Evolutionary conservation across 2,113 vertebrate species (phyloP).

Genomic region (Ciconia maguari): DNA sequence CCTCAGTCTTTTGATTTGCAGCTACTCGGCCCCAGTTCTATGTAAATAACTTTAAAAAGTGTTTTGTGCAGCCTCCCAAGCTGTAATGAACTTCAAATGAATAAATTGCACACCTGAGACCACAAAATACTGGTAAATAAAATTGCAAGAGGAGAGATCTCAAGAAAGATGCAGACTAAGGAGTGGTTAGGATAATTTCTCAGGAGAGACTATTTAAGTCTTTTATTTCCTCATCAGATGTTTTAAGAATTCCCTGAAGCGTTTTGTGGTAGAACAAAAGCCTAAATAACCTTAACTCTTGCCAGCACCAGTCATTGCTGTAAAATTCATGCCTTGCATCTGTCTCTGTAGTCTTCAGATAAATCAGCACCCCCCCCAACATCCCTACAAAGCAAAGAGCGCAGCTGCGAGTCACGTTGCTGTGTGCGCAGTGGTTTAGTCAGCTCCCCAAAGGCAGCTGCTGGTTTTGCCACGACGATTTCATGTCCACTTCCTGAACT

Average conservation of each 20-base stretch:
- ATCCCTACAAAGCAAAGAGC: neutral
- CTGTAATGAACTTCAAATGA: neutral
- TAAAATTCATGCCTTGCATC: neutral
- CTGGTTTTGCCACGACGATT: neutral
- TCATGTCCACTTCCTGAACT: neutral
- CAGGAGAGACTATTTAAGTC: neutral
- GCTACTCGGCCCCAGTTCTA: neutral
- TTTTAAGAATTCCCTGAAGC: neutral
- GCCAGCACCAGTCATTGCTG: neutral
- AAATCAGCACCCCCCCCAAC: neutral
- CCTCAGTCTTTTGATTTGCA: neutral
- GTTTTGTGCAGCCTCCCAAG: neutral
- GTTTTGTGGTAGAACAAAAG: neutral
- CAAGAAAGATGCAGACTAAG: neutral
- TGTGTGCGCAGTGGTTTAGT: neutral
- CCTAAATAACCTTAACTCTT: neutral
- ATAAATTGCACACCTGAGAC: neutral
- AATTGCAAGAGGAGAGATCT: neutral
- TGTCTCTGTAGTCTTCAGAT: neutral
- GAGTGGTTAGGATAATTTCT: neutral
- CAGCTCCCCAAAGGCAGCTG: neutral
- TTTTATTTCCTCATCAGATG: neutral
- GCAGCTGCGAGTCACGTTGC: accelerated
- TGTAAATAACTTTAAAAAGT: neutral
- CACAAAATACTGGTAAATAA: neutral